phyloP scores from a whole-genome alignment of 2,797 vertebrate species.

The Sebastes oblongus region DNA sequence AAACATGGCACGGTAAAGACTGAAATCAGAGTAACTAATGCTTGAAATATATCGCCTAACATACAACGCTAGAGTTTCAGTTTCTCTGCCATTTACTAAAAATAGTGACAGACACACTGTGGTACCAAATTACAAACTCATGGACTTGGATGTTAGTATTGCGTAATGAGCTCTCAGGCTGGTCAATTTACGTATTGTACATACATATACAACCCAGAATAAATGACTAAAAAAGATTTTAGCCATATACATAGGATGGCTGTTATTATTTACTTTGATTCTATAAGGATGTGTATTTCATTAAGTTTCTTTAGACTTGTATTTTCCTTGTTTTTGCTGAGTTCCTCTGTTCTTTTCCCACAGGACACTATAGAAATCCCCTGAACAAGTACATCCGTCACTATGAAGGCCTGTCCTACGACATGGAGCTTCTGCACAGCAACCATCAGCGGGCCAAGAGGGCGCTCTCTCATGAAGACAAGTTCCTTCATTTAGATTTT shows the following conservation, averaged over 20 bases:
- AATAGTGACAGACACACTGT: not conserved
- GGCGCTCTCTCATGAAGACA: constrained; percentile 89
- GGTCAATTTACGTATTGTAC: not conserved
- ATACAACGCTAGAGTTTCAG: not conserved
- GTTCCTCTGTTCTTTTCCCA: constrained; percentile 28
- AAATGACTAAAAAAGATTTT: not conserved
- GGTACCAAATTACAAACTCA: not conserved
- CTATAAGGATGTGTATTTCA: not conserved
- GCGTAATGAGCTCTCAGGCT: not conserved
- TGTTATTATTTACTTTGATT: not conserved
- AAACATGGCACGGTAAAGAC: not conserved
- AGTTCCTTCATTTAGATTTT: constrained; percentile 93
- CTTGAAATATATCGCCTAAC: not conserved
- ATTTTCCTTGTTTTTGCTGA: constrained; percentile 1
- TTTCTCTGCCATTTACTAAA: not conserved
- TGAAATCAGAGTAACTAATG: not conserved
- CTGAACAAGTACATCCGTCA: constrained; percentile 95
- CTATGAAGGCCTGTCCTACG: constrained; percentile 97
- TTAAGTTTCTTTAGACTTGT: not conserved
- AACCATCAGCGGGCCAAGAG: constrained; percentile 96
- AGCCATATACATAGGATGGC: too few relatives aligned
- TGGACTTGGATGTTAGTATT: not conserved
- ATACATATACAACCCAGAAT: not conserved
- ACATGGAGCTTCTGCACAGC: constrained; percentile 90
- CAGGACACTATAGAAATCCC: constrained; percentile 97